Percentiles rank a stretch among this genome's conserved stretches.
These are phyloP conservation scores for Protodeltote pygarga DNA, from an alignment of 2,888 invertebrate species.

Conservation along the genomic window DNA sequence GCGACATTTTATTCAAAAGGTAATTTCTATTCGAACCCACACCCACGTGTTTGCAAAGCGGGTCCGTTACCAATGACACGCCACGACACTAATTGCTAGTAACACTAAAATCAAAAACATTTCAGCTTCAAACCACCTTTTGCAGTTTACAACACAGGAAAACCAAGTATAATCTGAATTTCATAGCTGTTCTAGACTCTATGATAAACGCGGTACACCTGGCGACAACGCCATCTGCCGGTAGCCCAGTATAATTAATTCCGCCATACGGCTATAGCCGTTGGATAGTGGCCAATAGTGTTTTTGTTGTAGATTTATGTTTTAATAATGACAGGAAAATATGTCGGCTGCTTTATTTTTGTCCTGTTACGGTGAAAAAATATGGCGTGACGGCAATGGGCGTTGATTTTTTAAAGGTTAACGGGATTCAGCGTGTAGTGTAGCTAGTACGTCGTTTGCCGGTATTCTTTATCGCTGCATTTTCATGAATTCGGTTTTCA, in stretches of 20 bases:
- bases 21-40: too few relatives aligned
- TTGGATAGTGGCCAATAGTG: conserved; percentile 65
- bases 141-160: conserved; percentile 6
- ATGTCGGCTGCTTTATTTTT: conserved; percentile 29
- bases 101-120: conserved; percentile 6
- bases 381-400: conserved; percentile 9
- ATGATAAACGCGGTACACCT: conserved; percentile 63
- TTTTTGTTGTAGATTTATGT: conserved; percentile 48
- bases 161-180: conserved; percentile 37
- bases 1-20: too few relatives aligned
- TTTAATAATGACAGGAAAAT: conserved; percentile 43
- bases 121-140: background rate
- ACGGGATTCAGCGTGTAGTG: background rate
- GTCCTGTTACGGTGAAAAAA: conserved; percentile 7
- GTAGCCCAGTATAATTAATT: conserved; percentile 68
- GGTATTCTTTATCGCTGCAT: background rate
- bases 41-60: too few relatives aligned
- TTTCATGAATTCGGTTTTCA: background rate
- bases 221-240: conserved; percentile 69
- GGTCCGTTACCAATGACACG: too few relatives aligned
- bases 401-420: conserved; percentile 11
- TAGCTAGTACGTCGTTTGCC: background rate
- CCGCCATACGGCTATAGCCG: conserved; percentile 57
- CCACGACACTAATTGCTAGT: too few relatives aligned
- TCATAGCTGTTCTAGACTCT: conserved; percentile 42